Percentiles rank a stretch among this genome's conserved stretches.
phyloP scores from a whole-genome alignment of 2,888 invertebrate genomes.

The Diloba caeruleocephala region DNA sequence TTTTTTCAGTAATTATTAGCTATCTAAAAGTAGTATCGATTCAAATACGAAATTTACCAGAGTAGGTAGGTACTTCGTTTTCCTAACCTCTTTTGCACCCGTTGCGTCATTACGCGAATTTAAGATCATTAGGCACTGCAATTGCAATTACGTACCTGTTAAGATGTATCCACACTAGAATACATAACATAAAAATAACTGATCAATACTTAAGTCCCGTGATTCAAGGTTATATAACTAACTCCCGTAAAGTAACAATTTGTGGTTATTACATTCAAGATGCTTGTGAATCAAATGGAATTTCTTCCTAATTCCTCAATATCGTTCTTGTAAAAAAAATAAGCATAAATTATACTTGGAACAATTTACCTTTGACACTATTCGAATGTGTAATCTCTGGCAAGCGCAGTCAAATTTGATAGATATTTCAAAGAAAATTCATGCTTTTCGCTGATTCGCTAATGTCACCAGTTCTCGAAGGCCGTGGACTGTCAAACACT shows the following conservation, averaged over 20 bases:
- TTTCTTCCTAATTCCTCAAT: slow-evolving; percentile 41
- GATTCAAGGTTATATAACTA: slow-evolving; percentile 89
- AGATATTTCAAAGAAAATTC: slow-evolving; percentile 70
- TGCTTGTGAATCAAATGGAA: slow-evolving; percentile 42
- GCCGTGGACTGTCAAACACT: slow-evolving; percentile 51
- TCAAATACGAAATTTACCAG: slow-evolving; percentile 7
- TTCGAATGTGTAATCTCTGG: slow-evolving; percentile 71
- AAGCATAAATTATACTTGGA: slow-evolving; percentile 58
- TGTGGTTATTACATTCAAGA: slow-evolving; percentile 55
- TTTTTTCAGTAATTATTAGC: too few species aligned
- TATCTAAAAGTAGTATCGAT: slow-evolving; percentile 13
- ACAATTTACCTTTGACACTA: slow-evolving; percentile 83
- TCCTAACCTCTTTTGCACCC: slow-evolving; percentile 52
- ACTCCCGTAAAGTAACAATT: slow-evolving; percentile 76
- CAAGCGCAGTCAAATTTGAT: slow-evolving; percentile 81
- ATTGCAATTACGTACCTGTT: slow-evolving; percentile 61
- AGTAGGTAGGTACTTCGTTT: slow-evolving; percentile 23
- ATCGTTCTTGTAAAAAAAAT: slow-evolving; percentile 38
- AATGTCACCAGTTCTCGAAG: slow-evolving; percentile 48
- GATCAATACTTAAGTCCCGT: slow-evolving; percentile 86
- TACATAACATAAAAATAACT: slow-evolving; percentile 62
- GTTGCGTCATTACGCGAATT: slow-evolving; percentile 43
- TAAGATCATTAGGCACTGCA: slow-evolving; percentile 10
- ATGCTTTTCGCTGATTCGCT: slow-evolving; percentile 69
- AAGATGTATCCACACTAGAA: slow-evolving; percentile 54